Percentiles rank a stretch among this genome's conserved stretches.
Conservation (phyloP, 2,888 invertebrate species). For the Agrilus mali region DNA sequence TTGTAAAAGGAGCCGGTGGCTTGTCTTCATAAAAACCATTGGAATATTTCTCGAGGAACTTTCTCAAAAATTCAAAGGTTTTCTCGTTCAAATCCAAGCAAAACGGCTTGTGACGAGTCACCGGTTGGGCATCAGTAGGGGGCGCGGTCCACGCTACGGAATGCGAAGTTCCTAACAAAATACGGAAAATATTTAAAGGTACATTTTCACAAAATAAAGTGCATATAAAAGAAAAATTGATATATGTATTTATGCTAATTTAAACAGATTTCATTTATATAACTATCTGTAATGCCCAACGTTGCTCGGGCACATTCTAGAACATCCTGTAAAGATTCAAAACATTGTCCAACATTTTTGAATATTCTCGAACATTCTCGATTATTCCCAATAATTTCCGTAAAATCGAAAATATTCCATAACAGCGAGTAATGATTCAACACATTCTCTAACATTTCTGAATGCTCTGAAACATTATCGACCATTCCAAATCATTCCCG, state of each 20-base stretch:
- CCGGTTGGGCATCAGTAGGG: constrained; percentile 37
- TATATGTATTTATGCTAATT: not conserved
- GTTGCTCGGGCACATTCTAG: too few species aligned
- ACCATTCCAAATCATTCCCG: too few species aligned
- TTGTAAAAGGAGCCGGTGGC: constrained; percentile 38
- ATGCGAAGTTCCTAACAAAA: constrained; percentile 39
- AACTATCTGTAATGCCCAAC: too few species aligned
- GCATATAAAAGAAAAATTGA: not conserved
- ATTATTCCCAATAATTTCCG: too few species aligned
- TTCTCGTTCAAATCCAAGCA: constrained; percentile 49
- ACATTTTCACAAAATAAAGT: constrained; percentile 1
- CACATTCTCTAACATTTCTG: too few species aligned
- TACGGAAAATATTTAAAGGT: not conserved
- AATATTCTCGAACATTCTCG: too few species aligned
- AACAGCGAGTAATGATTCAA: too few species aligned
- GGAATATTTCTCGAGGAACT: constrained; percentile 45
- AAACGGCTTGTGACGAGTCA: constrained; percentile 45
- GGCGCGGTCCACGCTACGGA: constrained; percentile 47
- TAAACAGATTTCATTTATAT: too few species aligned
- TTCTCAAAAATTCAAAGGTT: constrained; percentile 41
- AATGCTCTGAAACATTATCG: too few species aligned
- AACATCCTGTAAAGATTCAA: too few species aligned
- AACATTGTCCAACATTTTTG: too few species aligned
- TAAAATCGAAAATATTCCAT: too few species aligned
- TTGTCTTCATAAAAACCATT: constrained; percentile 33